Percentiles rank a stretch among this genome's conserved stretches.
Conservation (phyloP, 2,888 invertebrate species). For the Saturnia pavonia region DNA sequence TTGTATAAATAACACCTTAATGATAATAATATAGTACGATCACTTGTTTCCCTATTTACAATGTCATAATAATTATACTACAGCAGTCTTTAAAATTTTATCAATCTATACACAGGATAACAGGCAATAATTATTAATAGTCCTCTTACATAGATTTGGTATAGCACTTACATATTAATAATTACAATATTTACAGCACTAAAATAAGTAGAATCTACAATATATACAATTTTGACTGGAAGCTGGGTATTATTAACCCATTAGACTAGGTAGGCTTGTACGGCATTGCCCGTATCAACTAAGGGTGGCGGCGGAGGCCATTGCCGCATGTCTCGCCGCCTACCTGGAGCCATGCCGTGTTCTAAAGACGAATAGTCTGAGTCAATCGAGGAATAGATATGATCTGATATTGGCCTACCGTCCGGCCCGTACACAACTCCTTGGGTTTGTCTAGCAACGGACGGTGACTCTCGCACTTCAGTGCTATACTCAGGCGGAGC, state of each 20-base stretch:
- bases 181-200: slow-evolving; percentile 78
- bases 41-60: slow-evolving; percentile 81
- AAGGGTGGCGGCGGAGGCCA: slow-evolving; percentile 77
- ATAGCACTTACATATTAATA: slow-evolving; percentile 75
- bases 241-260: slow-evolving; percentile 60
- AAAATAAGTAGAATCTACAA: slow-evolving; percentile 57
- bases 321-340: slow-evolving; percentile 70
- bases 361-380: slow-evolving; percentile 93
- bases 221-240: slow-evolving; percentile 63
- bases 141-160: slow-evolving; percentile 80
- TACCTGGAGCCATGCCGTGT: slow-evolving; percentile 83
- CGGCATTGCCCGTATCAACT: slow-evolving; percentile 75
- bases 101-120: slow-evolving; percentile 79
- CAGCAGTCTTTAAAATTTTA: slow-evolving; percentile 83
- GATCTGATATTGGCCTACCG: slow-evolving; percentile 91
- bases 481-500: slow-evolving; percentile 78
- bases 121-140: slow-evolving; percentile 75
- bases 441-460: slow-evolving; percentile 71
- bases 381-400: slow-evolving; percentile 95
- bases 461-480: slow-evolving; percentile 72
- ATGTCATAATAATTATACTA: slow-evolving; percentile 71
- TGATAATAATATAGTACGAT: slow-evolving; percentile 79
- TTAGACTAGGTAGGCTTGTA: slow-evolving; percentile 88
- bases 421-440: slow-evolving; percentile 80
- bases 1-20: slow-evolving; percentile 80